phyloP scores from a whole-genome alignment of 1,140 invertebrate species.

The Hirudo medicinalis region DNA sequence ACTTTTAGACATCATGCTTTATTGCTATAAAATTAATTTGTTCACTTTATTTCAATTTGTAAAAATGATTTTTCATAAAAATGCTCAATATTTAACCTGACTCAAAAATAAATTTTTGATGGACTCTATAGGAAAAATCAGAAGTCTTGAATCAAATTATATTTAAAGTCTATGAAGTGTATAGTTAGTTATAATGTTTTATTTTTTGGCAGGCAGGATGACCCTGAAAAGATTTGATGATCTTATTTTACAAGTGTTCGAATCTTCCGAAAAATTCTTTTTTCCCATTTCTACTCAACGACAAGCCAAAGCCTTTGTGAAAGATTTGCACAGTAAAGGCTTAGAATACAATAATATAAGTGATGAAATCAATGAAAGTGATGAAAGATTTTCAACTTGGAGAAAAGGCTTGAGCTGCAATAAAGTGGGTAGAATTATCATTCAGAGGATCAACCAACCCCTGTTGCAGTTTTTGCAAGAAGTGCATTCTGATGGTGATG shows the following conservation, averaged over 20 bases:
- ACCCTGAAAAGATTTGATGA: slow-evolving; percentile 10
- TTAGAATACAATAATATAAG: slow-evolving; percentile 12
- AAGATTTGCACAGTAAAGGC: slow-evolving; percentile 19
- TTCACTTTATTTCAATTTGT: too few relatives aligned
- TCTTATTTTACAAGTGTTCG: slow-evolving; percentile 19
- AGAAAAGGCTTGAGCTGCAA: slow-evolving; percentile 13
- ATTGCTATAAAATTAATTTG: too few relatives aligned
- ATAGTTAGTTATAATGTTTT: background rate
- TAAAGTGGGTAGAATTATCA: slow-evolving; percentile 16
- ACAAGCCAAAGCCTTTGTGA: slow-evolving; percentile 19
- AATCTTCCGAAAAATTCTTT: slow-evolving; percentile 16
- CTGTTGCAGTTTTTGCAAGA: slow-evolving; percentile 11
- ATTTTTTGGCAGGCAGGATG: slow-evolving; percentile 6
- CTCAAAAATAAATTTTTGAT: too few relatives aligned
- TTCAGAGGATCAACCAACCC: slow-evolving; percentile 21
- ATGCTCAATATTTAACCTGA: too few relatives aligned
- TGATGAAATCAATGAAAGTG: slow-evolving; percentile 16
- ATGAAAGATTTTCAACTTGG: slow-evolving; percentile 18
- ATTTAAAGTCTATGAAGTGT: background rate
- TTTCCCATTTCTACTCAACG: slow-evolving; percentile 19
- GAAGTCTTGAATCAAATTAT: too few relatives aligned
- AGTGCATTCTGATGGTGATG: background rate
- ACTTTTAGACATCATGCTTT: too few relatives aligned
- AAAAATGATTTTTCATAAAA: too few relatives aligned
- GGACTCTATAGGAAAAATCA: too few relatives aligned